A percentile compares a stretch with the other conserved stretches of the same genome.
Conservation (phyloP, 2,888 invertebrate species). For the Celastrina argiolus region DNA sequence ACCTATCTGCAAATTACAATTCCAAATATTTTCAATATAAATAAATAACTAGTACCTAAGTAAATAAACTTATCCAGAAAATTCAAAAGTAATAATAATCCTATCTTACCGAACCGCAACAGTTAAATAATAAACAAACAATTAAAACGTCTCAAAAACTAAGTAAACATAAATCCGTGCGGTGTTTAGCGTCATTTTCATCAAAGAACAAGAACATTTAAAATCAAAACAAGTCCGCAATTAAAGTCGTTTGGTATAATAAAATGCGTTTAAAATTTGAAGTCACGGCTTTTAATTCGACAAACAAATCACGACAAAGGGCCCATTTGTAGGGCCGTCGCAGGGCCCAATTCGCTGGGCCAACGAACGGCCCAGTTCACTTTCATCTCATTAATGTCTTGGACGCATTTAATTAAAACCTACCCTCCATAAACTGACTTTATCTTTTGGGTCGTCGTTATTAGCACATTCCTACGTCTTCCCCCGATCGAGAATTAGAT, state of each 20-base stretch:
- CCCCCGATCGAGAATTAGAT: constrained; percentile 25
- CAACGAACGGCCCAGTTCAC: constrained; percentile 49
- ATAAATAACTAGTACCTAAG: too few relatives aligned
- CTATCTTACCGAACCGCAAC: not conserved
- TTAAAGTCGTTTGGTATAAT: constrained; percentile 20
- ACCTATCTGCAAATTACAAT: too few relatives aligned
- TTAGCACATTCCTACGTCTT: constrained; percentile 58
- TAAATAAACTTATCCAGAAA: too few relatives aligned
- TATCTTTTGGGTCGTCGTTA: constrained; percentile 64
- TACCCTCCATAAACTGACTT: constrained; percentile 59
- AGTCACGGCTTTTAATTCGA: constrained; percentile 47
- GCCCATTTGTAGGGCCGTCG: constrained; percentile 44
- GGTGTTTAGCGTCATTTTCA: not conserved
- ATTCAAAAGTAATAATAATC: too few relatives aligned
- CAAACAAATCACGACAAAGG: constrained; percentile 73
- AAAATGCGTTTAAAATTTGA: constrained; percentile 32
- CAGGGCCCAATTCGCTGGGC: not conserved
- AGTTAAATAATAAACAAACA: not conserved
- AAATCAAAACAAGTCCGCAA: constrained; percentile 24
- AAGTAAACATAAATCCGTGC: not conserved
- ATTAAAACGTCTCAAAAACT: not conserved
- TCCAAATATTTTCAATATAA: too few relatives aligned
- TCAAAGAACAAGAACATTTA: not conserved
- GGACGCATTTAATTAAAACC: constrained; percentile 75
- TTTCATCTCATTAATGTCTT: constrained; percentile 73